Conservation (phyloP, 2,797 vertebrate genomes). For the Diplodus sargus region DNA sequence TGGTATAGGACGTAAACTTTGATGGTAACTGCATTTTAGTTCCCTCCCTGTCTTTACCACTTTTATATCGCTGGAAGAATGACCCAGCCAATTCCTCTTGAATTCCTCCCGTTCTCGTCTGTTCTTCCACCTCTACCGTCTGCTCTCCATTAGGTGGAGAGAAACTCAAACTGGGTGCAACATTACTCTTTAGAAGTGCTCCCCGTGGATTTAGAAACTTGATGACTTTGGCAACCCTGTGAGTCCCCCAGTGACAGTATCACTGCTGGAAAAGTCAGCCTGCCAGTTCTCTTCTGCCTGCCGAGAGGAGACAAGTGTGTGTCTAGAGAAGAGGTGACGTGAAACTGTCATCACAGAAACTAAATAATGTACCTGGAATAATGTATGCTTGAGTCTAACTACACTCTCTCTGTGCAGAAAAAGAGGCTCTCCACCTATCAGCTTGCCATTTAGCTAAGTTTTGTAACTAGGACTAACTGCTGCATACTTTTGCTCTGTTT, state of each 20-base stretch:
- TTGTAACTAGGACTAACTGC: neutral
- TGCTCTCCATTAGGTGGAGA: neutral
- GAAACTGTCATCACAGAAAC: slow-evolving; percentile 3
- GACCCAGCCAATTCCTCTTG: neutral
- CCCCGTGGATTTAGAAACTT: slow-evolving; percentile 43
- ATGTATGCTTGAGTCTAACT: neutral
- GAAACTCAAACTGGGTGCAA: slow-evolving; percentile 30
- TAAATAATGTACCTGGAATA: slow-evolving; percentile 26
- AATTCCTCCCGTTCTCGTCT: neutral
- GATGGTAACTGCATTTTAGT: neutral
- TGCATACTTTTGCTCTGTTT: neutral
- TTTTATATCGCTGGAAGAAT: neutral
- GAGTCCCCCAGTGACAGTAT: slow-evolving; percentile 30
- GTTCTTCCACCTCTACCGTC: slow-evolving; percentile 9
- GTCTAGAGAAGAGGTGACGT: neutral
- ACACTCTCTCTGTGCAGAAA: neutral
- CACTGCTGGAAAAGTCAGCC: slow-evolving; percentile 1
- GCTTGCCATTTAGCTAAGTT: neutral
- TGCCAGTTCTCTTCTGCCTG: neutral
- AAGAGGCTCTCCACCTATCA: neutral
- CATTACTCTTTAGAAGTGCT: slow-evolving; percentile 57
- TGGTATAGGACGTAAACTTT: neutral
- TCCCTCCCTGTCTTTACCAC: neutral
- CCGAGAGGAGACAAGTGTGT: neutral
- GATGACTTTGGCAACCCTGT: slow-evolving; percentile 44